phyloP scores from a whole-genome alignment of 1,140 invertebrate species.

The Heliconius eleuchia region DNA sequence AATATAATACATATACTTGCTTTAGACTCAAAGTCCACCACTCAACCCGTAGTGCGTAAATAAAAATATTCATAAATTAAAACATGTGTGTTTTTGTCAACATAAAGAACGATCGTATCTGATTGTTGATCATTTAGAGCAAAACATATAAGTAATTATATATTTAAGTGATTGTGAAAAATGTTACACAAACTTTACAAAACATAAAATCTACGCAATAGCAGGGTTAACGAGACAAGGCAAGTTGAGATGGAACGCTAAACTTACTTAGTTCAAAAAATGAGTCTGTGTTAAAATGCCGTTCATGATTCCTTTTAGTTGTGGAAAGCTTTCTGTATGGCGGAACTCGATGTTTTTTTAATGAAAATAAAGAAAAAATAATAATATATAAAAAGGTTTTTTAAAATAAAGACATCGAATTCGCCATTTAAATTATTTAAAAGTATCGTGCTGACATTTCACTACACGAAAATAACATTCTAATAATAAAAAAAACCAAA shows the following conservation, averaged over 20 bases:
- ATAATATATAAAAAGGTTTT: not conserved
- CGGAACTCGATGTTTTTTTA: slow-evolving; percentile 17
- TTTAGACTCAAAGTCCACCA: too few relatives aligned
- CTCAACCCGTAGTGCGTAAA: too few relatives aligned
- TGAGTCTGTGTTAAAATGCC: slow-evolving; percentile 13
- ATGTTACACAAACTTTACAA: not conserved
- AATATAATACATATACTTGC: too few relatives aligned
- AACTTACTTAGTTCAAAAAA: not conserved
- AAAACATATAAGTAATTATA: not conserved
- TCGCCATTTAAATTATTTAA: not conserved
- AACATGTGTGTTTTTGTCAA: not conserved
- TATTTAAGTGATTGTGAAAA: not conserved
- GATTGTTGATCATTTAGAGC: not conserved
- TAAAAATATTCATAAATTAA: too few relatives aligned
- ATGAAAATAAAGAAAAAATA: not conserved
- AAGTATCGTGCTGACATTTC: slow-evolving; percentile 14
- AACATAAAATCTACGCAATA: not conserved
- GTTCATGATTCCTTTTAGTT: slow-evolving; percentile 34
- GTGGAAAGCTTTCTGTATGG: slow-evolving; percentile 25
- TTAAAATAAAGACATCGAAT: slow-evolving; percentile 13
- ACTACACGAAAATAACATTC: not conserved
- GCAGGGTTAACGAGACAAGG: not conserved
- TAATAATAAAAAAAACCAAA: not conserved
- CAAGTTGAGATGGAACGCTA: not conserved
- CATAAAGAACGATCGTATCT: not conserved